Base-by-base conservation (phyloP, 2,888 invertebrate genomes). In the Omphaloscelis lunosa region DNA sequence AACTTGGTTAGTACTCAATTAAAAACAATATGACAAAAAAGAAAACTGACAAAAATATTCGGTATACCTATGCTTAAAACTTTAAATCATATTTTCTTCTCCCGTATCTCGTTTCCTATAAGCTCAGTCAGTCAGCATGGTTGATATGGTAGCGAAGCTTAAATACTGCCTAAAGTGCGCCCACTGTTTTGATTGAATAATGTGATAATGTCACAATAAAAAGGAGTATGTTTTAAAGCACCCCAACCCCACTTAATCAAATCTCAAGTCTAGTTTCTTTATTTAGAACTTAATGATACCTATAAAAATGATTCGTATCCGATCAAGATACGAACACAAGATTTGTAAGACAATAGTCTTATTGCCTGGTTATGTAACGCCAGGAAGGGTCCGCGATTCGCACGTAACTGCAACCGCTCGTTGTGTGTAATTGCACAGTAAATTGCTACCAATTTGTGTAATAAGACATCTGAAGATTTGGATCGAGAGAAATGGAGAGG, bases 381-480 rank as follows among this genome's bases (percentile, higher is more conserved):
- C 69, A 84, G 86, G 86, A 86, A 86, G 86, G 86, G 82, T 79
- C n/a, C 59, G 29, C 45, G 76, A 59, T 66, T 75, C 77, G 73
- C 79, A 84, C 86, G 86, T 84, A 84, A 84, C 86, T 53, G 82
- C 82, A 79, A 48, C 72, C 75, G 69, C 53, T 80, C 73, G 76
- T 76, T 77, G 79, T 73, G 51, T 79, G 82, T 84, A 86, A 86
- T 86, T 86, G 82, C 63, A 84, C 39, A 63, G 39, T 66, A 84
- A 86, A 79, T 86, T 84, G 79, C 82, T 86, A 72, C 79, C 77
- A 80, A 86, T 84, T 69, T 74, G 69, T 84, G 74, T 84, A 81
- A 78, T 81, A 84, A 84, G 77, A 71, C 59, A 65, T 77, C 53
- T 51, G 45, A 23, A 72, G 78, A 85, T 84, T 59, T 51, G 34